Evolutionary conservation across 1,140 invertebrate genomes (phyloP).

Genomic region (Lasioglossum baleicum): DNA sequence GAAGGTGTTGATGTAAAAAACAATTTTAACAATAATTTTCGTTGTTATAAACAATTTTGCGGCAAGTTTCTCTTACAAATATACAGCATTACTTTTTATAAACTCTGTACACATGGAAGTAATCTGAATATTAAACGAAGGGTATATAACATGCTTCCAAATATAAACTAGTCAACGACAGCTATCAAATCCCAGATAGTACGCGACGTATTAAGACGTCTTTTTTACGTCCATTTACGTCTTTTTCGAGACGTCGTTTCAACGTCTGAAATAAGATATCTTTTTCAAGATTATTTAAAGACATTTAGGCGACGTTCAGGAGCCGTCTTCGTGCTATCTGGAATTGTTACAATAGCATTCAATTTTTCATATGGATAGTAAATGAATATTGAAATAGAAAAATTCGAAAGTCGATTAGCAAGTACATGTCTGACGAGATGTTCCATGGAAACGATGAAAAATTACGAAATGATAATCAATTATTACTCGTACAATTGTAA

Average conservation of each 20-base stretch:
- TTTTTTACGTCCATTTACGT: no score
- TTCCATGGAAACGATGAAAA: not conserved
- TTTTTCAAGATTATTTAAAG: no score
- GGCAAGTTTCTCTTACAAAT: no score
- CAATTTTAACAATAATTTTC: no score
- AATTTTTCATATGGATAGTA: not conserved
- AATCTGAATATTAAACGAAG: constrained; percentile 3
- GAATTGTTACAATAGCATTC: not conserved
- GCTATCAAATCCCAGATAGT: not conserved
- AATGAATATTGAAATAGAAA: not conserved
- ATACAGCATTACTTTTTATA: no score
- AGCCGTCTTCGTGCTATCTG: no score
- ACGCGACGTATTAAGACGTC: no score
- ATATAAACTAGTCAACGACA: constrained; percentile 20
- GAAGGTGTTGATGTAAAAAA: no score
- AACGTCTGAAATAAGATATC: no score
- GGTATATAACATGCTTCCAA: constrained; percentile 35
- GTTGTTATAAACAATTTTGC: no score
- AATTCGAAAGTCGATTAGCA: not conserved
- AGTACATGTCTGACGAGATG: not conserved
- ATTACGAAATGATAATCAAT: constrained; percentile 6
- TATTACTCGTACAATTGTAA: not conserved
- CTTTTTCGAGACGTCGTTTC: no score
- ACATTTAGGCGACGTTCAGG: no score
- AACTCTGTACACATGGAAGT: not conserved